A percentile compares a stretch with the other conserved stretches of the same genome.
Conservation (phyloP, 2,888 invertebrate genomes). For the Mystacides longicornis region DNA sequence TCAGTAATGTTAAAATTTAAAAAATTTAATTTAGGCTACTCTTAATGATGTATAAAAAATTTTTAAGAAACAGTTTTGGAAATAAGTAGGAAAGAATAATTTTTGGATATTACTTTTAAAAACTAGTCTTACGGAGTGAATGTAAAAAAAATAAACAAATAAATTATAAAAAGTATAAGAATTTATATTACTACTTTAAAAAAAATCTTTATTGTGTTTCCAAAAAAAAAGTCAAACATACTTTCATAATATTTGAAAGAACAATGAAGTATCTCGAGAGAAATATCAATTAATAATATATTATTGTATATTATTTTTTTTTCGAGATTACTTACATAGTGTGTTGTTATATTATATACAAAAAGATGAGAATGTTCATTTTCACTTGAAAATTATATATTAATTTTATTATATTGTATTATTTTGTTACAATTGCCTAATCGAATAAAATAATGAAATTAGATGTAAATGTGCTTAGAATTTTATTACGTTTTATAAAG, state of each 20-base stretch:
- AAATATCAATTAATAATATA: no score
- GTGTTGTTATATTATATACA: slow-evolving; percentile 25
- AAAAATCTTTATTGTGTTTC: slow-evolving; percentile 27
- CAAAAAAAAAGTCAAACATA: no score
- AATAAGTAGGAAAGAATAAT: slow-evolving; percentile 19
- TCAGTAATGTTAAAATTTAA: slow-evolving; percentile 2
- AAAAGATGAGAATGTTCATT: slow-evolving; percentile 15
- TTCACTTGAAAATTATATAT: slow-evolving; percentile 18
- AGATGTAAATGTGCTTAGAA: slow-evolving; percentile 12
- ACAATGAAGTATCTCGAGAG: slow-evolving; percentile 22
- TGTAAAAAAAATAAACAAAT: slow-evolving; percentile 19
- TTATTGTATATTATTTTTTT: no score
- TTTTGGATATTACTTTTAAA: slow-evolving; percentile 8
- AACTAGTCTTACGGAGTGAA: slow-evolving; percentile 29
- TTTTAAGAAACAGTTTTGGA: slow-evolving; percentile 10
- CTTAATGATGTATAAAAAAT: slow-evolving; percentile 12
- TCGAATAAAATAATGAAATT: slow-evolving; percentile 12
- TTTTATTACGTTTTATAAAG: slow-evolving; percentile 10
- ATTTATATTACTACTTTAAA: slow-evolving; percentile 6
- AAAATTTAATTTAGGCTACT: slow-evolving; percentile 1
- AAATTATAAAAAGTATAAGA: slow-evolving; percentile 9
- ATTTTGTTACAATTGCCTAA: slow-evolving; percentile 13
- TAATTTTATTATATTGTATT: slow-evolving; percentile 12
- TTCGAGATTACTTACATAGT: slow-evolving; percentile 21
- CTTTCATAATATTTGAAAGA: slow-evolving; percentile 26